Conservation (phyloP, 2,113 vertebrate species). For the Panthera tigris region DNA sequence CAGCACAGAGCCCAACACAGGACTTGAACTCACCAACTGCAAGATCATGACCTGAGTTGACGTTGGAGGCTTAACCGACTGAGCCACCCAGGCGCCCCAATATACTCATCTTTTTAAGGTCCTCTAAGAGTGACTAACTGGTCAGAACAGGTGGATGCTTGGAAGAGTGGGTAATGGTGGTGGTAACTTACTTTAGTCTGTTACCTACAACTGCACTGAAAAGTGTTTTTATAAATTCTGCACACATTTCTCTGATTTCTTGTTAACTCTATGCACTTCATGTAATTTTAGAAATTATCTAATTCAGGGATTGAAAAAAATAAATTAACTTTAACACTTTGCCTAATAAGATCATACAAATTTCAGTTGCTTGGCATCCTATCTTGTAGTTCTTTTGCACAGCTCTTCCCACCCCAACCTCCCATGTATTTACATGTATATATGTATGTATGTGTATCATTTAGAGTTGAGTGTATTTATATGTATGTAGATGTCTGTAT, state of each 20-base stretch:
- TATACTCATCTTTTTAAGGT: neutral
- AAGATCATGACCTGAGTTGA: too few relatives aligned
- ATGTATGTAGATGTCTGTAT: neutral
- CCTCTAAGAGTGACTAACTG: neutral
- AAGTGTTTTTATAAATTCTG: constrained; percentile 60
- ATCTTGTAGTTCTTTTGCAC: neutral
- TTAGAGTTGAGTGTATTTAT: neutral
- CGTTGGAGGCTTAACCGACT: too few relatives aligned
- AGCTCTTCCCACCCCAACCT: too few relatives aligned
- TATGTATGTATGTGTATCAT: neutral
- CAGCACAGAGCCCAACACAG: too few relatives aligned
- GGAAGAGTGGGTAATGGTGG: constrained; percentile 22
- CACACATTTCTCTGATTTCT: neutral
- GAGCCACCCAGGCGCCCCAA: neutral
- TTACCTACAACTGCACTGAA: constrained; percentile 57
- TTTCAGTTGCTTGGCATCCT: neutral
- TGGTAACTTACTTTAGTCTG: constrained; percentile 36
- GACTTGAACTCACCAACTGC: too few relatives aligned
- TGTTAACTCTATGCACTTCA: neutral
- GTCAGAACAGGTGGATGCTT: neutral
- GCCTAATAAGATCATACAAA: neutral
- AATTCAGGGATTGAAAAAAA: neutral
- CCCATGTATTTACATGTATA: too few relatives aligned
- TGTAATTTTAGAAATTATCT: neutral
- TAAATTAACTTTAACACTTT: neutral